A percentile compares a stretch with the other conserved stretches of the same genome.
Conservation (phyloP, 2,113 vertebrate species). For the Poeciliopsis retropinna region DNA sequence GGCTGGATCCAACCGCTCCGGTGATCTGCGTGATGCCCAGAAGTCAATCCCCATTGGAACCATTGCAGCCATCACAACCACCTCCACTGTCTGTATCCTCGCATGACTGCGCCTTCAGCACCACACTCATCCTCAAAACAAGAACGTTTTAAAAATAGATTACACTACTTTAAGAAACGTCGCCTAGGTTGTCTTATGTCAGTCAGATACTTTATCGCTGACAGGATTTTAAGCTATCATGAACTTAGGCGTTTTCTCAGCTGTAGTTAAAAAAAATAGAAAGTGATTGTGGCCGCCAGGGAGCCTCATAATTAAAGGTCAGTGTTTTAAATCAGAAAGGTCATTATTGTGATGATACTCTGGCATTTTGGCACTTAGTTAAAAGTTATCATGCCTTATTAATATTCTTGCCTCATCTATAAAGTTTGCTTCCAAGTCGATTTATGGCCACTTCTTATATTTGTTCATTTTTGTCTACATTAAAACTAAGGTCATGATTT, state of each 20-base stretch:
- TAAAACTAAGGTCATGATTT: background rate
- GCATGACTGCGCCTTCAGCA: conserved; percentile 28
- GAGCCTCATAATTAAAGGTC: conserved; percentile 48
- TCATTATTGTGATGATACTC: conserved; percentile 26
- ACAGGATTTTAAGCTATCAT: background rate
- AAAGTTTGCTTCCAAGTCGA: background rate
- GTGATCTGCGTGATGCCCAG: conserved; percentile 96
- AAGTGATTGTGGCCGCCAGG: conserved; percentile 21
- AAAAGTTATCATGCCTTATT: background rate
- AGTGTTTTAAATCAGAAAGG: conserved; percentile 38
- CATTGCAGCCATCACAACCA: conserved; percentile 96
- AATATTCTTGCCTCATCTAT: background rate
- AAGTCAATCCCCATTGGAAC: conserved; percentile 97
- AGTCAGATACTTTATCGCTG: background rate
- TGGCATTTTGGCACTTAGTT: background rate
- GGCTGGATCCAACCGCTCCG: conserved; percentile 98
- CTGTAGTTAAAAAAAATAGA: conserved; percentile 22
- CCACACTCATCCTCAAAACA: background rate
- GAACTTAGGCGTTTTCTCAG: background rate
- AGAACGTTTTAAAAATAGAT: background rate
- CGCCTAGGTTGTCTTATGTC: background rate
- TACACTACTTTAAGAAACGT: background rate
- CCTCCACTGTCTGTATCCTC: conserved; percentile 97
- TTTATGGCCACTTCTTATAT: background rate
- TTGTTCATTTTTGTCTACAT: background rate